A percentile compares a stretch with the other conserved stretches of the same genome.
Conservation (phyloP, 2,888 invertebrate genomes). For the Ochlodes sylvanus region DNA sequence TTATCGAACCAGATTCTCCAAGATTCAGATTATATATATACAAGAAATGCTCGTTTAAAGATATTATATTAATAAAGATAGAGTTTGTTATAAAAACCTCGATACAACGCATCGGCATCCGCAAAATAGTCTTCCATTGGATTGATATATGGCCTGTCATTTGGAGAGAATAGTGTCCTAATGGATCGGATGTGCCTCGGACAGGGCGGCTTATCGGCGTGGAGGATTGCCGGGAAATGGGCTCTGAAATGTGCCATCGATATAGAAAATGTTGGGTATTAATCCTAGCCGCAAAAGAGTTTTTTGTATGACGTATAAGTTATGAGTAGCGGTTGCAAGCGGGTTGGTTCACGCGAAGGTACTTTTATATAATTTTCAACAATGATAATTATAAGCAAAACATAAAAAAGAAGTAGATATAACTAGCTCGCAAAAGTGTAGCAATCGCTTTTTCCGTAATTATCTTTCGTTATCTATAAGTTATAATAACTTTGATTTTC, state of each 20-base stretch:
- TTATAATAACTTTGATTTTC: no score
- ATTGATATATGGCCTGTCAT: slow-evolving; percentile 18
- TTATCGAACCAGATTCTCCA: no score
- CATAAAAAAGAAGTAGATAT: no score
- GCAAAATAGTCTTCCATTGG: neutral
- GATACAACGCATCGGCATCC: neutral
- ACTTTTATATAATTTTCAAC: no score
- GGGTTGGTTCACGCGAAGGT: no score
- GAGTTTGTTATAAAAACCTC: neutral
- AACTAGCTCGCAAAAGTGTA: no score
- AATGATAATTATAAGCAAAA: no score
- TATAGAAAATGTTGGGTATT: neutral
- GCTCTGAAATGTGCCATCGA: slow-evolving; percentile 1
- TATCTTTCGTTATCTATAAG: no score
- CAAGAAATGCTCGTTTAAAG: no score
- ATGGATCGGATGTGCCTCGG: slow-evolving; percentile 9
- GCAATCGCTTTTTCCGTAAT: no score
- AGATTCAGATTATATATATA: no score
- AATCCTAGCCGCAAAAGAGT: neutral
- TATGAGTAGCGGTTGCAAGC: neutral
- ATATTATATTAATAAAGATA: no score
- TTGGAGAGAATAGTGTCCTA: slow-evolving; percentile 1
- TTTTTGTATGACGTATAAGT: neutral
- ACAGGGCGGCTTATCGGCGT: slow-evolving; percentile 3
- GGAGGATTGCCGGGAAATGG: slow-evolving; percentile 5